Base-by-base conservation (phyloP, 1,140 invertebrate species). In the Calliphora vicina region DNA sequence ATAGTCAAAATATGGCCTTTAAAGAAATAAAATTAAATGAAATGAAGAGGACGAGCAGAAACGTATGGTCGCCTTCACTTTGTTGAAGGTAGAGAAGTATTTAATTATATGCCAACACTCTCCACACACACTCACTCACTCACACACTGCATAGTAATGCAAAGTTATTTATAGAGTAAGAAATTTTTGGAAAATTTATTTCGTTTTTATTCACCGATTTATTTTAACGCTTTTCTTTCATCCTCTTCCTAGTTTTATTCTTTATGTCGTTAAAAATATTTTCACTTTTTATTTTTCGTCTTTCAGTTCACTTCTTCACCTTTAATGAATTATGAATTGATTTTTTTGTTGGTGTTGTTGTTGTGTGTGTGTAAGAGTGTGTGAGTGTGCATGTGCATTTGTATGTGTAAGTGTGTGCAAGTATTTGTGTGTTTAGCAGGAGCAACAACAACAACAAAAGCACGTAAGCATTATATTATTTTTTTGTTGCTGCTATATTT, bases 241-340 rank as follows among this genome's bases (percentile, higher is more conserved):
- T 67, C 10, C n/a, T 67, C 12, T 9, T 23, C 25, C 6, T 23
- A 10, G 9, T n/a, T 67, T 67, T 20, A 25, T 25, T 67, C 35
- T 10, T 67, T 23, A 67, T 67, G 50, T 57, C n/a, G 50, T 6
- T 57, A 17, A 6, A 57, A 57, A 57, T 57, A 5, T 57, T 57
- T 57, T 17, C 50, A 17, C 15, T 57, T 57, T 57, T 57, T 35
- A 50, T 67, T 67, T 67, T 20, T 67, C 35, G 61, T 23, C 20
- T 25, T 67, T 67, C 20, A 10, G n/a, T 67, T 67, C 61, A 67
- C 61, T 67, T 23, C 23, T 67, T 67, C n/a, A 67, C 61, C 61
- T 67, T 67, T 25, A 67, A 67, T 67, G 20, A 67, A 67, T 67
- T 67, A 67, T 67, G 61, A 67, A 67, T 67, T 67, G 61, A 67